A percentile compares a stretch with the other conserved stretches of the same genome.
phyloP scores from a whole-genome alignment of 2,113 vertebrate genomes.

The Dissostichus mawsoni region DNA sequence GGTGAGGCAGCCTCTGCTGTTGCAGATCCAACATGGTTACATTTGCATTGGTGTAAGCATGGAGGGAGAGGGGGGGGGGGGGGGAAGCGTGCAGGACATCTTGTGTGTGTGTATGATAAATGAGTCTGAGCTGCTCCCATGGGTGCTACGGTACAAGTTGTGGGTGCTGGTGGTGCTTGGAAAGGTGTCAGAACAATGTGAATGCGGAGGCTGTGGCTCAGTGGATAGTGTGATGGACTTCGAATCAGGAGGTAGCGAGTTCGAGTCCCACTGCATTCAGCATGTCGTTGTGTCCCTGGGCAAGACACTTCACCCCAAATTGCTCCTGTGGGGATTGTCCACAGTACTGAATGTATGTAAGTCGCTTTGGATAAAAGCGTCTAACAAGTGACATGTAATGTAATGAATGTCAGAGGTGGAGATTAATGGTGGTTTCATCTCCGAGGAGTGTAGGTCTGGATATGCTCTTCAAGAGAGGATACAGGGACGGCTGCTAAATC shows the following conservation, averaged over 20 bases:
- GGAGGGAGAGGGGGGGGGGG: not conserved
- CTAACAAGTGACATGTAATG: too few species aligned
- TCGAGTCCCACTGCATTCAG: too few species aligned
- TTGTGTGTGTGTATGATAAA: constrained; percentile 72
- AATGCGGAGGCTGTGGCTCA: not conserved
- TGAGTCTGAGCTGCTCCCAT: constrained; percentile 65
- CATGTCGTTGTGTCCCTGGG: too few species aligned
- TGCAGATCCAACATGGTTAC: constrained; percentile 39
- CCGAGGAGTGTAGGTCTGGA: constrained; percentile 14
- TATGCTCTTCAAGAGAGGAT: constrained; percentile 4
- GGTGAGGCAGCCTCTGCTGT: constrained; percentile 13
- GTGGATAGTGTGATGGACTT: too few species aligned
- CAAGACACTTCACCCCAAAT: too few species aligned
- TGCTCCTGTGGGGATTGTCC: too few species aligned
- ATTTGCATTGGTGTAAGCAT: constrained; percentile 57
- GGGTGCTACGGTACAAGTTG: constrained; percentile 43
- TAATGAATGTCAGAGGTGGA: constrained; percentile 49
- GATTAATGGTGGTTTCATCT: constrained; percentile 64
- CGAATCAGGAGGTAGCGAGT: too few species aligned
- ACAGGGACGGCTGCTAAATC: constrained; percentile 42
- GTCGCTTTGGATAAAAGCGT: too few species aligned
- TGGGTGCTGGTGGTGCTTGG: constrained; percentile 10
- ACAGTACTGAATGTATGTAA: too few species aligned
- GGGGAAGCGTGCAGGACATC: constrained; percentile 36
- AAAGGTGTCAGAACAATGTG: constrained; percentile 50